Conservation (phyloP, 2,797 vertebrate genomes). For the Carapus acus region DNA sequence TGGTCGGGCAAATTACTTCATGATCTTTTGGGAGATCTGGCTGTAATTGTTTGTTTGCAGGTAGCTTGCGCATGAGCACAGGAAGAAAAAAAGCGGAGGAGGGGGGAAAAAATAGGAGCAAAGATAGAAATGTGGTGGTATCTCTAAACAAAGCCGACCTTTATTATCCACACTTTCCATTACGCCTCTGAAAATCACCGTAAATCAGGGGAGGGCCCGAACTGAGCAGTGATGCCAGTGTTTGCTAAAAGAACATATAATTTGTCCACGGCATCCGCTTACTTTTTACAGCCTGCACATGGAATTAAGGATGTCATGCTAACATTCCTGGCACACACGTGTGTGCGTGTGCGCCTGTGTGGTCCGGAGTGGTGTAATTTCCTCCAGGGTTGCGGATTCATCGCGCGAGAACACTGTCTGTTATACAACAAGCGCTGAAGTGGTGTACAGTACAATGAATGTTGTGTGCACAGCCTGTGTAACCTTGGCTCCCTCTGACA, state of each 20-base stretch:
- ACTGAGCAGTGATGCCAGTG: background rate
- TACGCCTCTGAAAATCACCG: constrained; percentile 1
- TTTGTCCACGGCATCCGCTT: constrained; percentile 4
- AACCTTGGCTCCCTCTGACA: constrained; percentile 49
- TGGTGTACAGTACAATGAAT: constrained; percentile 27
- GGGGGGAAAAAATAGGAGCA: too few species aligned
- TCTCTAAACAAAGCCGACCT: constrained; percentile 11
- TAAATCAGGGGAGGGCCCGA: background rate
- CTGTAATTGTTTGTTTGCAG: constrained; percentile 35
- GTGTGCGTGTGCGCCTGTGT: constrained; percentile 10
- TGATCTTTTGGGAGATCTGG: constrained; percentile 30
- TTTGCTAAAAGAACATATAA: constrained; percentile 12
- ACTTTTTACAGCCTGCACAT: constrained; percentile 10
- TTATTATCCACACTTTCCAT: background rate
- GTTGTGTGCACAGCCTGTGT: constrained; percentile 29
- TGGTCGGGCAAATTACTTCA: constrained; percentile 27
- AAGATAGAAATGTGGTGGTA: constrained; percentile 7
- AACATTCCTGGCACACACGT: constrained; percentile 17
- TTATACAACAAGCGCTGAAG: constrained; percentile 48
- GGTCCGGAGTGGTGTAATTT: constrained; percentile 32
- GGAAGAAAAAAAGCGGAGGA: constrained; percentile 1
- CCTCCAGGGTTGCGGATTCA: constrained; percentile 7
- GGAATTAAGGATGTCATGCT: background rate
- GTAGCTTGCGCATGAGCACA: constrained; percentile 10
- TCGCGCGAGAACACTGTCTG: constrained; percentile 21